Evolutionary conservation across 1,140 invertebrate genomes (phyloP), one percentile per base, ranked within the genome.

Genomic region (Lordiphosa collinella): DNA sequence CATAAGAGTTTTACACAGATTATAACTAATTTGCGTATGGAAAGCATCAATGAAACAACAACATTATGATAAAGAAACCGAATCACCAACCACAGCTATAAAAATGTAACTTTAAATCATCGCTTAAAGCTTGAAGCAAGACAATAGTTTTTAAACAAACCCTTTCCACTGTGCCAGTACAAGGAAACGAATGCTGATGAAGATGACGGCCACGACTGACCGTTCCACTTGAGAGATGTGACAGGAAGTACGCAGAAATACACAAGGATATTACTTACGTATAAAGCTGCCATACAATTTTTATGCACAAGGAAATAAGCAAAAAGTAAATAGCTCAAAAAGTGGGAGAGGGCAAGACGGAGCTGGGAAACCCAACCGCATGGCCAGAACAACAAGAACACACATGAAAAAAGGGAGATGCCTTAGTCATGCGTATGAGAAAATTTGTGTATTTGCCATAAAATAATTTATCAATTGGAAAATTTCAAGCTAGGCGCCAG

Each of bases 391-490:
- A 64, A 53, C 53, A 57, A 56, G 16, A 62, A 51, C 16, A 18
- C 14, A 9, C 40, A 18, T 14, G 12, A 32, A 49, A 34, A 14
- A 44, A 44, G 63, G 14, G 7, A n/a, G 36, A n/a, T 60, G 22
- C 6, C 9, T 14, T 13, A n/a, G 29, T 44, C 51, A 68, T 84
- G 78, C 72, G 78, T 84, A 84, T 73, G 63, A 63, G 72, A 76
- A 84, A 85, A 84, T 84, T 85, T 84, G 78, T 84, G 73, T 84
- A 85, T 86, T 86, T 86, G 66, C 75, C 75, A 86, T 86, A 67
- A 86, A 86, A 86, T 86, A 86, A 86, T 86, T 86, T 86, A 86
- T 86, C 80, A 86, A 86, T 86, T 86, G 80, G 82, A 76, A 76
- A 72, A 82, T 82, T 85, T 86, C 66, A 65, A 85, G 59, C 68